Evolutionary conservation across 2,888 invertebrate genomes (phyloP), one percentile per base, ranked within the genome.

Genomic region (Chrysopilus asiliformis): DNA sequence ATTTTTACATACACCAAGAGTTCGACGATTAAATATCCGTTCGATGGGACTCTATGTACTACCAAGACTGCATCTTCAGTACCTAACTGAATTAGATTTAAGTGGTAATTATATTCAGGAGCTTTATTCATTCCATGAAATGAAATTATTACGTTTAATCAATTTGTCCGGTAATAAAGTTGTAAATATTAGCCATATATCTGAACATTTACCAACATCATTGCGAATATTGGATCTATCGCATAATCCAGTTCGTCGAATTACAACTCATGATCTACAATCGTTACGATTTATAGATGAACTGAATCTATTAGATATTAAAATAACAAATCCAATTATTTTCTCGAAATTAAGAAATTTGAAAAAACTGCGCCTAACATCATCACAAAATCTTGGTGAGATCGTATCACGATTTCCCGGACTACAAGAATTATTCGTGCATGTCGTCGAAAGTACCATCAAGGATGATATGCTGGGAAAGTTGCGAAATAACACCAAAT

Each of bases 1-100:
- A 34, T 84, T 89, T 56, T 80, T 87, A 56, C 85, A 86, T 61
- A 74, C 86, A 34, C 85, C 83, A 36, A 79, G 80, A 53, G 69
- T 90, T 45, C 76, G 82, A 56, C 72, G 77, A 54, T 68, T 90
- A 47, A 79, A 75, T 54, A 68, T 90, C 51, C 76, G 80, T 36
- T 76, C 75, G 56, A 76, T 82, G 59, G 82, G 82, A 44, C 72
- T 90, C 50, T 76, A 72, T 51, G 72, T 74, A 35, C 70, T 85
- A 51, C 89, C 89, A 39, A 72, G 77, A 48, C 67, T 85, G 45
- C 78, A 84, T 45, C 66, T 90, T 47, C 77, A 77, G 12, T 78
- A 81, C 57, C 70, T 90, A 49, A 76, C 82, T 25, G 72, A 75
- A 49, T 72, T 90, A 46, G 86, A 89, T 63, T 64, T 90, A 42